Evolutionary conservation across 2,888 invertebrate genomes (phyloP), one percentile per base, ranked within the genome.

Genomic region (Platycheirus rosarum): DNA sequence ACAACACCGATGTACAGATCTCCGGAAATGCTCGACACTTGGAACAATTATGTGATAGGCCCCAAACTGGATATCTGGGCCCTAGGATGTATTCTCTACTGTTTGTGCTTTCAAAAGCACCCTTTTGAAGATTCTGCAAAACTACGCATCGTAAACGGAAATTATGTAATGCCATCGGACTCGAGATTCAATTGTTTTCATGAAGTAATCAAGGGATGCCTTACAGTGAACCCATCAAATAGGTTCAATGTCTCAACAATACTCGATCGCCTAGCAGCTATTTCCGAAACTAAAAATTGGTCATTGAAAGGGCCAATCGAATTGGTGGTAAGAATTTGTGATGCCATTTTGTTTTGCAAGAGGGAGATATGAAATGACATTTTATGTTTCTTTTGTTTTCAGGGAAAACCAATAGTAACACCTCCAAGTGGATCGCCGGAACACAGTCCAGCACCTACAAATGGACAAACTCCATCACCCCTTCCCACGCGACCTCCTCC

Each of bases 11-110:
- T 97, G 99, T 99, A 99, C 91, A 93, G 99, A 89, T 96, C 99
- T 0, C 99, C 99, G 29, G 99, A 99, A 92, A 98, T 99, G 95
- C 92, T 99, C 84, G 98, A 99, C 89, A 97, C 98, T 3, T 99
- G 99, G 96, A 97, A 95, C 88, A 98, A 99, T 89, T 95, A 95
- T 88, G 95, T 95, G 82, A 97, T 99, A 85, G 97, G 97, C 70
- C 93, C 96, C 85, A 94, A 96, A 46, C 94, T 95, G 1, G 99
- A 99, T 91, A 93, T 98, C 37, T 99, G 99, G 99, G 98, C 99
- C 0, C 91, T 99, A 11, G 99, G 99, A 6, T 99, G 99, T 90
- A 94, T 99, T 84, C 91, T 99, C 11, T 99, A 97, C 90, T 94
- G 95, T 51, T 91, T 99, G 14, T 97, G 98, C 90, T 98, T 95